A percentile compares a stretch with the other conserved stretches of the same genome.
These are phyloP conservation scores for Drosophila lacicola DNA, from an alignment of 2,888 invertebrate genomes.

Conservation along the genomic window DNA sequence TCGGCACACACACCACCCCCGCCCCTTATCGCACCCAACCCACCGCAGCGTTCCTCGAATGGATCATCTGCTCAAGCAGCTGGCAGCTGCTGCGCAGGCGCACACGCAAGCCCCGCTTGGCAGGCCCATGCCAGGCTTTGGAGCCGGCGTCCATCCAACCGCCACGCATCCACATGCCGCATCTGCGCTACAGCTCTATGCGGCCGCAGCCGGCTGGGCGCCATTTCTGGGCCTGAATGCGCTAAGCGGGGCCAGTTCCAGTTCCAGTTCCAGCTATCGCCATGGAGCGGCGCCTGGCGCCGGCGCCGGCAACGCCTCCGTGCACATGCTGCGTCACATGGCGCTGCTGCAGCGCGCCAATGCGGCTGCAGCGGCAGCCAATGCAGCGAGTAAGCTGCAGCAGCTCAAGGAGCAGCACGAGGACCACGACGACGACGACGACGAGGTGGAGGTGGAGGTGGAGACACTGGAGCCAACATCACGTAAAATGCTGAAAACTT, in stretches of 20 bases:
- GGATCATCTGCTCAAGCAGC: constrained; percentile 86
- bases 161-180: constrained; percentile 37
- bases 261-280: constrained; percentile 15
- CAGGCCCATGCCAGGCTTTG: constrained; percentile 10
- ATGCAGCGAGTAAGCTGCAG: constrained; percentile 15
- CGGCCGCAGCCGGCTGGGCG: constrained; percentile 89
- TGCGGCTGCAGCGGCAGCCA: constrained; percentile 47
- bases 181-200: constrained; percentile 89
- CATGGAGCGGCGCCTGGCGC: constrained; percentile 6
- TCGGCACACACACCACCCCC: neutral
- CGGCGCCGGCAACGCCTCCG: constrained; percentile 39
- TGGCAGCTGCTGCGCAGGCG: constrained; percentile 86
- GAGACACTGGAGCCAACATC: neutral
- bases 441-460: constrained; percentile 4
- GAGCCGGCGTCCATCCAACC: neutral
- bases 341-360: constrained; percentile 62
- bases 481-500: neutral
- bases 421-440: neutral
- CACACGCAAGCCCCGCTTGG: constrained; percentile 35
- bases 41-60: constrained; percentile 38
- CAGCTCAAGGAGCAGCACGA: constrained; percentile 14
- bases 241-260: constrained; percentile 9
- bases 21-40: constrained; percentile 15
- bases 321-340: constrained; percentile 67
- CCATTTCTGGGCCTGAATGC: constrained; percentile 86